A percentile compares a stretch with the other conserved stretches of the same genome.
phyloP scores from a whole-genome alignment of 2,113 vertebrate genomes.

The Lates calcarifer region DNA sequence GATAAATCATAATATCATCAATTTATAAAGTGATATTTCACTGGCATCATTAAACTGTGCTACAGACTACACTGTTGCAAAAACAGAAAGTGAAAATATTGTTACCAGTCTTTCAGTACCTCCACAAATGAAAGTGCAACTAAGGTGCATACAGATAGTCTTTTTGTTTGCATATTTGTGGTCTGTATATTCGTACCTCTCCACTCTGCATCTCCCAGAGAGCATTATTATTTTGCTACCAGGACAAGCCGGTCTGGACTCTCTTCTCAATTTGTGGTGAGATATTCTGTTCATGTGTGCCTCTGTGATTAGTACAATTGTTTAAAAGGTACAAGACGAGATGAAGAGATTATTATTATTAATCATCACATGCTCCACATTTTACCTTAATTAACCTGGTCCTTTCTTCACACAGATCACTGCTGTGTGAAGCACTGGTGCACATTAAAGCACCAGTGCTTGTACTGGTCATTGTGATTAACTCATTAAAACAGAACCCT shows the following conservation, averaged over 20 bases:
- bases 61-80: background rate
- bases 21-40: background rate
- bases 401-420: background rate
- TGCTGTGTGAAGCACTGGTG: background rate
- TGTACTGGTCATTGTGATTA: background rate
- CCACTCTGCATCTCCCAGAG: background rate
- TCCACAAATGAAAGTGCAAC: conserved; percentile 1
- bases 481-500: background rate
- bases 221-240: conserved; percentile 1
- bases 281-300: background rate
- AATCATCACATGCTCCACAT: background rate
- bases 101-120: background rate
- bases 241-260: background rate
- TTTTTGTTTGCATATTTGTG: background rate
- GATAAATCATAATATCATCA: too few species aligned
- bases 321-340: background rate
- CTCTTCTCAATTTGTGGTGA: background rate
- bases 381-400: background rate
- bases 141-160: background rate
- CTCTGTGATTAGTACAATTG: background rate
- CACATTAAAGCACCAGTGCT: background rate
- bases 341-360: conserved; percentile 10
- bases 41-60: background rate
- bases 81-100: background rate
- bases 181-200: background rate